Conservation (phyloP, 64 coral and sea anemone species). For the Pocillopora damicornis region DNA sequence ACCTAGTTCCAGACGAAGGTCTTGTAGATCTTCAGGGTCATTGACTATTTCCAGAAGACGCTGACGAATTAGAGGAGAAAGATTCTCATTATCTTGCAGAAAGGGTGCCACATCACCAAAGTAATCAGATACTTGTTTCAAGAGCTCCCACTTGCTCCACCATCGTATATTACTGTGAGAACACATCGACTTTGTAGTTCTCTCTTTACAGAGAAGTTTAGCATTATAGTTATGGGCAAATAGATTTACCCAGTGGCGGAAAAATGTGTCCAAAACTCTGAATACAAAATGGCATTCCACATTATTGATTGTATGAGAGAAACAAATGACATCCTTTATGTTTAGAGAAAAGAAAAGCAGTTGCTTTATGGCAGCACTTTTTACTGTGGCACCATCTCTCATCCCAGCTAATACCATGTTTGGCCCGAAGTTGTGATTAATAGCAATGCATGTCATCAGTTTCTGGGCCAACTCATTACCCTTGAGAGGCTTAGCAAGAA, state of each 20-base stretch:
- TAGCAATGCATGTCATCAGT: conserved; percentile 33
- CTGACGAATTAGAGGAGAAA: conserved; percentile 27
- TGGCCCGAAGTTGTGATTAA: background rate
- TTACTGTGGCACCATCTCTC: conserved; percentile 32
- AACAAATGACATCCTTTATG: conserved; percentile 36
- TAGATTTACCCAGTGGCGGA: too few species aligned
- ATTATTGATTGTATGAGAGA: conserved; percentile 41
- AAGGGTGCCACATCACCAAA: conserved; percentile 37
- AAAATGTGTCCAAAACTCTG: background rate
- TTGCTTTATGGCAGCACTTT: conserved; percentile 33
- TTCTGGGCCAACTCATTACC: conserved; percentile 44
- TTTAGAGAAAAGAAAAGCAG: conserved; percentile 34
- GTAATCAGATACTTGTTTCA: background rate
- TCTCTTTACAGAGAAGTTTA: conserved; percentile 34
- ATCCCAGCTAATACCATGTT: conserved; percentile 23
- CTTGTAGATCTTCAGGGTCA: conserved; percentile 37
- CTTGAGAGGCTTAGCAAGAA: conserved; percentile 36
- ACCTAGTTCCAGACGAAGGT: conserved; percentile 42
- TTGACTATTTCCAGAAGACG: conserved; percentile 45
- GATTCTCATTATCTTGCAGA: background rate
- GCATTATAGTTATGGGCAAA: background rate
- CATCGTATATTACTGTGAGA: conserved; percentile 33
- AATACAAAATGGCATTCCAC: conserved; percentile 38
- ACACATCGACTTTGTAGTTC: conserved; percentile 9
- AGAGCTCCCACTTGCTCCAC: conserved; percentile 39